A percentile compares a stretch with the other conserved stretches of the same genome.
phyloP scores from a whole-genome alignment of 2,888 invertebrate genomes.

The Clostera curtula region DNA sequence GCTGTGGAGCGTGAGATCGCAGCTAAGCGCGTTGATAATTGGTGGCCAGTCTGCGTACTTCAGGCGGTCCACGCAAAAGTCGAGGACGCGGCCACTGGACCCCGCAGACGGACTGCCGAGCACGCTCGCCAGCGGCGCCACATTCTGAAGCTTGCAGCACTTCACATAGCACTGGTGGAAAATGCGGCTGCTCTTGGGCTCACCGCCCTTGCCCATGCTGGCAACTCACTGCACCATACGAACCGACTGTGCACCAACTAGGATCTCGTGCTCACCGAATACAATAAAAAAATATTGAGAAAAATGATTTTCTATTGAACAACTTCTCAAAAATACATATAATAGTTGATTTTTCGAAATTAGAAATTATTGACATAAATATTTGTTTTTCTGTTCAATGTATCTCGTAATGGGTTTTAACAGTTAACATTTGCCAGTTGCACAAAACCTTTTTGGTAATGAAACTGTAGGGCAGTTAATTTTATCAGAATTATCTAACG shows the following conservation, averaged over 20 bases:
- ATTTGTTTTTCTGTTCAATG: constrained; percentile 7
- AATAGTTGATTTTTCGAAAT: constrained; percentile 36
- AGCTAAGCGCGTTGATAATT: constrained; percentile 80
- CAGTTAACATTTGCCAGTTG: too few relatives aligned
- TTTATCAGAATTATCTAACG: too few relatives aligned
- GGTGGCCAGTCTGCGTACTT: constrained; percentile 85
- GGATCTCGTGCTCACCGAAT: constrained; percentile 22
- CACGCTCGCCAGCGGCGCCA: constrained; percentile 56
- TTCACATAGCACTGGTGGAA: constrained; percentile 68
- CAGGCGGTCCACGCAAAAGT: constrained; percentile 84
- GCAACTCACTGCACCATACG: too few relatives aligned
- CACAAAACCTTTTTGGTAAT: too few relatives aligned
- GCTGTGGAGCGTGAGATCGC: constrained; percentile 82
- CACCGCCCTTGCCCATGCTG: constrained; percentile 62
- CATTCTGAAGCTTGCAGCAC: constrained; percentile 67
- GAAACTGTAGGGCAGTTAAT: too few relatives aligned
- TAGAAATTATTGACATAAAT: constrained; percentile 34
- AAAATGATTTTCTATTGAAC: constrained; percentile 40
- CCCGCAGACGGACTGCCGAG: constrained; percentile 53
- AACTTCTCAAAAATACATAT: constrained; percentile 46
- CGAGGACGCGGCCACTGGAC: constrained; percentile 74
- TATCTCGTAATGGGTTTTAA: background rate
- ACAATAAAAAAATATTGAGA: constrained; percentile 15
- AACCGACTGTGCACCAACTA: too few relatives aligned
- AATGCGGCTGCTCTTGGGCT: constrained; percentile 56